Evolutionary conservation across 2,888 invertebrate species (phyloP).

Genomic region (Trissonchulus sp.): DNA sequence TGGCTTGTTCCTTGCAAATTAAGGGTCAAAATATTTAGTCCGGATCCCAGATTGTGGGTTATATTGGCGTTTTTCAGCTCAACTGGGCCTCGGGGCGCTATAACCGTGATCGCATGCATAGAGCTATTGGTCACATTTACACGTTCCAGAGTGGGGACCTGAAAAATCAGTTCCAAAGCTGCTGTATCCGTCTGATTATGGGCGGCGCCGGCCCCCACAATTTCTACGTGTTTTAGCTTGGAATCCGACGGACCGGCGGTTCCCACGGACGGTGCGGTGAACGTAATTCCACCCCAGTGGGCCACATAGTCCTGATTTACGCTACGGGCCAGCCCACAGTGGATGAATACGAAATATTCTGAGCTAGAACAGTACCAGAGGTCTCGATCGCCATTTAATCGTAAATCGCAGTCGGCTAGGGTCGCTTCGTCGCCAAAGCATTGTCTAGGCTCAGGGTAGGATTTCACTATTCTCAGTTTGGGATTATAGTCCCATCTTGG

Average conservation of each 20-base stretch:
- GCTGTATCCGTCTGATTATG: slow-evolving; percentile 85
- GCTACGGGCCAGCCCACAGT: slow-evolving; percentile 68
- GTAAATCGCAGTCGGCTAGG: slow-evolving; percentile 69
- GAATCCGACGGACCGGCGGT: slow-evolving; percentile 57
- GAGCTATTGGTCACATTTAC: slow-evolving; percentile 78
- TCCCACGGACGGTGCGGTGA: slow-evolving; percentile 34
- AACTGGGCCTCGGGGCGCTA: slow-evolving; percentile 43
- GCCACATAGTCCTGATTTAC: slow-evolving; percentile 61
- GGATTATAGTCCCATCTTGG: slow-evolving; percentile 80
- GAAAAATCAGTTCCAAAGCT: slow-evolving; percentile 79
- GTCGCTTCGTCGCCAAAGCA: slow-evolving; percentile 64
- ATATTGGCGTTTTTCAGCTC: slow-evolving; percentile 46
- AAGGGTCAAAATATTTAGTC: slow-evolving; percentile 77
- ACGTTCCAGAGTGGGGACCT: slow-evolving; percentile 71
- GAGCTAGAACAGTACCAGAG: slow-evolving; percentile 67
- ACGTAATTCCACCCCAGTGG: slow-evolving; percentile 94
- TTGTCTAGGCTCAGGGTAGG: slow-evolving; percentile 86
- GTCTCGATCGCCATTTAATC: slow-evolving; percentile 66
- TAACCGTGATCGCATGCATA: slow-evolving; percentile 75
- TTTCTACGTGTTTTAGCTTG: slow-evolving; percentile 65
- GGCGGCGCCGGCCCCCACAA: slow-evolving; percentile 85
- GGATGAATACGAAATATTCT: slow-evolving; percentile 77
- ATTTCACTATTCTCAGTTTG: slow-evolving; percentile 79
- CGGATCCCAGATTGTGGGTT: slow-evolving; percentile 73
- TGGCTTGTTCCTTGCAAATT: slow-evolving; percentile 60